Conservation (phyloP, 2,888 invertebrate genomes). For the Tineola bisselliella region DNA sequence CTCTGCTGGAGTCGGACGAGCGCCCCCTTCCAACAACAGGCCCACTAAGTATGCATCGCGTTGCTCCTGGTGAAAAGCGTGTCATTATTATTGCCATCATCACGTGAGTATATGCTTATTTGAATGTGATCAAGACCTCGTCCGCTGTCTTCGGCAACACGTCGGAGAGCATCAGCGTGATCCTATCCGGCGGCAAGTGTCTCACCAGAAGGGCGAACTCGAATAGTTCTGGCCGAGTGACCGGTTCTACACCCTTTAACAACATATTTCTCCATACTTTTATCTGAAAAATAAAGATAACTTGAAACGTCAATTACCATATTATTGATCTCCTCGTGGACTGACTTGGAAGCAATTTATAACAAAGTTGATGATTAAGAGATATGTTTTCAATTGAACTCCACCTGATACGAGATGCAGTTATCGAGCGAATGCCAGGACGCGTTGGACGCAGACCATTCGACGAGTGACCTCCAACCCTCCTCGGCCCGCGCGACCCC, state of each 20-base stretch:
- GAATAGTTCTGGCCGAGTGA: slow-evolving; percentile 51
- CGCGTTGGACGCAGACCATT: slow-evolving; percentile 35
- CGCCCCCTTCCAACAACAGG: slow-evolving; percentile 51
- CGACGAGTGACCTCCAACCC: slow-evolving; percentile 41
- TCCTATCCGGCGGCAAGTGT: slow-evolving; percentile 46
- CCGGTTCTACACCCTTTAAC: slow-evolving; percentile 42
- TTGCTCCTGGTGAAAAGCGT: neutral
- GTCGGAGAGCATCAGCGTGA: slow-evolving; percentile 38
- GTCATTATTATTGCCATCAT: too few relatives aligned
- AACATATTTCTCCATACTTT: slow-evolving; percentile 49
- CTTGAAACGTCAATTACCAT: too few relatives aligned
- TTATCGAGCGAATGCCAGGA: slow-evolving; percentile 54
- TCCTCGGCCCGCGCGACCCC: slow-evolving; percentile 36
- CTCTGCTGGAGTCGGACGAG: slow-evolving; percentile 15
- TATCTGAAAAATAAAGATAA: slow-evolving; percentile 40
- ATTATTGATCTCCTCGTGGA: too few relatives aligned
- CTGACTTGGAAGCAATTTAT: too few relatives aligned
- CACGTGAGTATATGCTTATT: too few relatives aligned
- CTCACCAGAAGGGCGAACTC: slow-evolving; percentile 50
- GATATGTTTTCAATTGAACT: neutral
- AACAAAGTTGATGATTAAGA: too few relatives aligned
- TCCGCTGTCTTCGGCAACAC: slow-evolving; percentile 19
- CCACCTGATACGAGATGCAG: slow-evolving; percentile 54
- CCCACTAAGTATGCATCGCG: slow-evolving; percentile 38
- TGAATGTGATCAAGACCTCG: neutral